These are phyloP conservation scores for Cyphomyrmex costatus DNA, from an alignment of 1,140 invertebrate genomes.

Conservation along the genomic window DNA sequence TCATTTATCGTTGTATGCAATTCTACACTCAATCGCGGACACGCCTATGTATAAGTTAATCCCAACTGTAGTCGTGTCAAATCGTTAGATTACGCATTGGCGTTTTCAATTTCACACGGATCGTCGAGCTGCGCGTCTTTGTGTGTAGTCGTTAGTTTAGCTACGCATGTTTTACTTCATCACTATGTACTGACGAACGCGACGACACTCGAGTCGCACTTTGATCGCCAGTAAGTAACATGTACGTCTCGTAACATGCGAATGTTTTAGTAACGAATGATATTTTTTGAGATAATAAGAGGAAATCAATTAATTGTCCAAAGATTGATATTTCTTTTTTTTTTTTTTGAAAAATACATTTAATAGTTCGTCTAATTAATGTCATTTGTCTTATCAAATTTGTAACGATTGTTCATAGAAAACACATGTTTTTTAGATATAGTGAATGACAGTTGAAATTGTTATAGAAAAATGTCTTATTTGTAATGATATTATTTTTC, in stretches of 20 bases:
- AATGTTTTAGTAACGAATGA: background rate
- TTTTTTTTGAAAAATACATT: too few relatives aligned
- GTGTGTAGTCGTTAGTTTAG: background rate
- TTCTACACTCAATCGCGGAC: slow-evolving; percentile 48
- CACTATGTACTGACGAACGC: background rate
- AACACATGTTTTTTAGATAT: too few relatives aligned
- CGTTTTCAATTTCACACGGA: background rate
- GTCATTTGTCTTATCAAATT: too few relatives aligned
- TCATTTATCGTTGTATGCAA: slow-evolving; percentile 26
- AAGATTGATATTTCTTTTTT: too few relatives aligned
- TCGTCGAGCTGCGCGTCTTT: background rate
- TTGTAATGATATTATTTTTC: too few relatives aligned
- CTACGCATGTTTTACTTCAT: background rate
- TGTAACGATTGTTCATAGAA: too few relatives aligned
- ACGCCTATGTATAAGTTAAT: slow-evolving; percentile 57
- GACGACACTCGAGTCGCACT: background rate
- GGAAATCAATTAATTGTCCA: too few relatives aligned
- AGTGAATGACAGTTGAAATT: too few relatives aligned
- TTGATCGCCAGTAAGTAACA: background rate
- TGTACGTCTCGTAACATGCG: background rate
- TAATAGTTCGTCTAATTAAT: too few relatives aligned
- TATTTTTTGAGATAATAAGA: too few relatives aligned
- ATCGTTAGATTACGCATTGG: slow-evolving; percentile 1
- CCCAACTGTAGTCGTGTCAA: slow-evolving; percentile 47
- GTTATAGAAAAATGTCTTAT: too few relatives aligned